Base-by-base conservation (phyloP, 2,797 vertebrate species). In the Sebastes cheni region DNA sequence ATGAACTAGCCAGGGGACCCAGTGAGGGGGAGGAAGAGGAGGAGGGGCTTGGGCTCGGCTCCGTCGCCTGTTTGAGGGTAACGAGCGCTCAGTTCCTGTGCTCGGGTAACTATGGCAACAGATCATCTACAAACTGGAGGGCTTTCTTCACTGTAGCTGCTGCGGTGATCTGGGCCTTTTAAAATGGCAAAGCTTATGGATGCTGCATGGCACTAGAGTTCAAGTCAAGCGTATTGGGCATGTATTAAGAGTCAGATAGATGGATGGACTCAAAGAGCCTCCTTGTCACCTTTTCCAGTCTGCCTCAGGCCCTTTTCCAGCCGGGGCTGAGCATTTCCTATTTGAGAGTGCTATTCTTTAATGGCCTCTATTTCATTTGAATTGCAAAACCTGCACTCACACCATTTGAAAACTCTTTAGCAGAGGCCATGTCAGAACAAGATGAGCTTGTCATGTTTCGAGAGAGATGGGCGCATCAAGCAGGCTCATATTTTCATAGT, bases 31-130 rank as follows among this genome's bases (percentile, higher is more conserved):
- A 89, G 89, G 85, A 88, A 75, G 82, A 78, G 29, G 59, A 61
- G 62, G 62, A 65, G 34, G 62, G 88, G 79, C 86, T 69, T 74
- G 77, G 79, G 88, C 84, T 92, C 75, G 1, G 85, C 82, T 88
- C 58, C 12, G 64, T 81, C 64, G 89, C 81, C 87, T 92, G 90
- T 92, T 86, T 85, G 83, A 91, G 88, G 88, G 86, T 83, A 89
- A 88, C 69, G 52, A 91, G 92, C 11, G 82, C 81, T 90, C 79
- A 64, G 88, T 86, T 92, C 90, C 91, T 93, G 90, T 72, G 86
- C 92, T 87, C 11, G 56, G 83, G 93, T 95, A 93, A 85, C 93
- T 91, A 95, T 94, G 91, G 94, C 86, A 95, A 95, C 94, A 92
- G 88, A 92, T 93, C 88, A 89, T 93, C 91, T 81, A 94, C 91